These are phyloP conservation scores for Aphelinus certus DNA, from an alignment of 1,140 invertebrate species.

Conservation along the genomic window DNA sequence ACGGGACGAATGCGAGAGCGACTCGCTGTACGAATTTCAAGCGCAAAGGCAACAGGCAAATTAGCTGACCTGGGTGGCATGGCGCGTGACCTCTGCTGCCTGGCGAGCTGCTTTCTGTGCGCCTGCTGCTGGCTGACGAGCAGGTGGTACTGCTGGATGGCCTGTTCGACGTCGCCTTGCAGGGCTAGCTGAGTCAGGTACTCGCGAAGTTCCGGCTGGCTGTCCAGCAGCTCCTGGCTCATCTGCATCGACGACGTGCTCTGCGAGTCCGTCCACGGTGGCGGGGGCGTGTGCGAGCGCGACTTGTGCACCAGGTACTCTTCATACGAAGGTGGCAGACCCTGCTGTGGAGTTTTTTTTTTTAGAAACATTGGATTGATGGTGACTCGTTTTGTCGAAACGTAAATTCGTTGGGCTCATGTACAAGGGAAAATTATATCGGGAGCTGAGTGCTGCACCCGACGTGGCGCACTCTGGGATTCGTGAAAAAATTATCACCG, in stretches of 20 bases:
- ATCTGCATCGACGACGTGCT: slow-evolving; percentile 35
- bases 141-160: slow-evolving; percentile 47
- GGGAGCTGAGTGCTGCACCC: too few species aligned
- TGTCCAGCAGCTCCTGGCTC: slow-evolving; percentile 52
- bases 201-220: slow-evolving; percentile 56
- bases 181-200: slow-evolving; percentile 51
- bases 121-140: slow-evolving; percentile 44
- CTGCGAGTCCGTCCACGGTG: slow-evolving; percentile 60
- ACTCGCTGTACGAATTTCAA: too few species aligned
- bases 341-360: slow-evolving; percentile 46
- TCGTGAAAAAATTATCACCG: too few species aligned
- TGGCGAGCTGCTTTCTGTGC: slow-evolving; percentile 53
- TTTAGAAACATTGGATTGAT: too few species aligned
- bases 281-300: slow-evolving; percentile 62
- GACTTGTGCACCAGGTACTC: slow-evolving; percentile 60
- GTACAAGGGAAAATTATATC: too few species aligned
- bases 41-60: not conserved
- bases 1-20: too few species aligned
- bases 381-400: too few species aligned
- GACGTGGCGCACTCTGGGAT: too few species aligned
- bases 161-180: slow-evolving; percentile 46
- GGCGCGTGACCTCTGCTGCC: slow-evolving; percentile 52
- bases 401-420: too few species aligned
- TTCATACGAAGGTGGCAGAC: slow-evolving; percentile 62
- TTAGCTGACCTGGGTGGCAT: slow-evolving; percentile 59